A percentile compares a stretch with the other conserved stretches of the same genome.
Evolutionary conservation across 2,113 vertebrate genomes (phyloP).

Genomic region (Columba janthina): DNA sequence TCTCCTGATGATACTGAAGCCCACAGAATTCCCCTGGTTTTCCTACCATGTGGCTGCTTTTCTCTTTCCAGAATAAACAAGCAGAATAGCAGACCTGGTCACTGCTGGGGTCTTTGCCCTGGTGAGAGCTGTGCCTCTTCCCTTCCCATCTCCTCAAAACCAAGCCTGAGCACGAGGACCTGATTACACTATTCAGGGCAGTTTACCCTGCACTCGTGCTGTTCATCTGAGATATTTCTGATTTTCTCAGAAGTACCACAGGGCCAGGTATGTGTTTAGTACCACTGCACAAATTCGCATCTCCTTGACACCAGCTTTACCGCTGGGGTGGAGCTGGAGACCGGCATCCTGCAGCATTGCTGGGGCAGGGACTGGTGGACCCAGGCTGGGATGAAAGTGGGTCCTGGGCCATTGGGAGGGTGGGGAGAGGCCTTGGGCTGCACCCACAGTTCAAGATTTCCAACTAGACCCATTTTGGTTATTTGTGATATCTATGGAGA

Average conservation of each 20-base stretch:
- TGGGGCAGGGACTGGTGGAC: not conserved
- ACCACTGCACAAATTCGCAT: not conserved
- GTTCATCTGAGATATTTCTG: not conserved
- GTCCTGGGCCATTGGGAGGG: not conserved
- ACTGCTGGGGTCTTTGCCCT: not conserved
- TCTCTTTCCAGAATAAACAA: not conserved
- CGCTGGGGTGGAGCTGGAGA: not conserved
- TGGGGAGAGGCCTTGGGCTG: not conserved
- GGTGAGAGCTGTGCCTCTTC: not conserved
- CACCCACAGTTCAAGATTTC: not conserved
- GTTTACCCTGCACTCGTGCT: not conserved
- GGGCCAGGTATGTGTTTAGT: not conserved
- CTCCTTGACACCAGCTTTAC: not conserved
- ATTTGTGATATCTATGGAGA: not conserved
- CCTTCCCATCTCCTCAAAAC: not conserved
- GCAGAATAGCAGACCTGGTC: not conserved
- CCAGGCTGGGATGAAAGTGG: not conserved
- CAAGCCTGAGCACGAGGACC: accelerated
- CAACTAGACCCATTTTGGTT: not conserved
- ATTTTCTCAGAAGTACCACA: not conserved
- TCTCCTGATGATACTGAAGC: not conserved
- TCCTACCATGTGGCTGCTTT: not conserved
- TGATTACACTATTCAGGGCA: accelerated
- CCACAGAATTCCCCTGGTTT: not conserved
- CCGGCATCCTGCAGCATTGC: accelerated